Percentiles rank a stretch among this genome's conserved stretches.
Evolutionary conservation across 2,113 vertebrate genomes (phyloP).

Genomic region (Rhinolophus ferrumequinum): DNA sequence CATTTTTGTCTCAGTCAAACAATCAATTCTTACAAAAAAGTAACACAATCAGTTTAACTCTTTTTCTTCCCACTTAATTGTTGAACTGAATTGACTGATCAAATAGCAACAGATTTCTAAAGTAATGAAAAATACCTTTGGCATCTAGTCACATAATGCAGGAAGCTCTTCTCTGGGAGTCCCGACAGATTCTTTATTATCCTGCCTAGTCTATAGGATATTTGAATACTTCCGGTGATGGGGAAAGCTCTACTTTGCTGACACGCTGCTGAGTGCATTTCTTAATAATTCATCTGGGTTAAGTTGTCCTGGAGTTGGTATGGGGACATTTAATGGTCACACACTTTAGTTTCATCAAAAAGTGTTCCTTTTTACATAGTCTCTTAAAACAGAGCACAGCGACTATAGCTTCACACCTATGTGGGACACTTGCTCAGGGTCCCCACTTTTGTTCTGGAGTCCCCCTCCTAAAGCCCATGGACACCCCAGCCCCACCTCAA

Average conservation of each 20-base stretch:
- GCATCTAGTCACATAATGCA: background rate
- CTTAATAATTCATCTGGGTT: background rate
- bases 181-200: background rate
- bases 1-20: constrained; percentile 59
- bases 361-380: background rate
- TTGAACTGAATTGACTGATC: constrained; percentile 64
- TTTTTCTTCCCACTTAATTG: constrained; percentile 63
- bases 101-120: constrained; percentile 17
- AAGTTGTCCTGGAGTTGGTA: background rate
- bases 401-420: background rate
- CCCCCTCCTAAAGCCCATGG: background rate
- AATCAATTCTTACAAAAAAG: constrained; percentile 73
- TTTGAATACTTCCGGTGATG: background rate
- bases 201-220: background rate
- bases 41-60: constrained; percentile 70
- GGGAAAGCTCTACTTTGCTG: background rate
- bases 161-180: background rate
- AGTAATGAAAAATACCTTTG: constrained; percentile 57
- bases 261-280: background rate
- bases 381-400: background rate
- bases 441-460: background rate
- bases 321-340: background rate
- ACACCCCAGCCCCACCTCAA: background rate
- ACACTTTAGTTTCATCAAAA: background rate
- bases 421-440: background rate